Base-by-base conservation (phyloP, 2,113 vertebrate genomes). In the Notothenia rossii region DNA sequence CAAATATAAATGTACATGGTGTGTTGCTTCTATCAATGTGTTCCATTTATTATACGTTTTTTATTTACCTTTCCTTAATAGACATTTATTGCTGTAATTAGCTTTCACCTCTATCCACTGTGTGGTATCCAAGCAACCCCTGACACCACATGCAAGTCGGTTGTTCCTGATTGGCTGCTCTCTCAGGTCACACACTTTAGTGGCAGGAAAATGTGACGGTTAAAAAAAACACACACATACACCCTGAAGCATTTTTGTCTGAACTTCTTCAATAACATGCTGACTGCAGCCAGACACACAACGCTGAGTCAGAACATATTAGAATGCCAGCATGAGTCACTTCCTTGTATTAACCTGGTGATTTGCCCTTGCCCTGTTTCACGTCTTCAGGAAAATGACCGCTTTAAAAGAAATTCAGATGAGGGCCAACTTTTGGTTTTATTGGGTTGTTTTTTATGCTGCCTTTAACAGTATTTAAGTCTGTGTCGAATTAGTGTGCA, bases 1-100 rank as follows among this genome's bases (percentile, higher is more conserved):
- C 4, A 4, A 3, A 25, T 36, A 40, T 8, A 36, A 25, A 43
- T 15, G 58, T 25, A 0, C 7, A 1, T 4, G 5, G 54, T 51
- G 71, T 50, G 73, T 80, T 68, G 63, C 58, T 64, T 20, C 17
- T 10, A 4, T 67, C 36, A 53, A 71, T 48, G 56, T 15, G 15
- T 79, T 72, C 17, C 53, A 20, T 10, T 59, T 18, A 40, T 13
- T 55, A 75, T 7, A 72, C 54, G 50, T 83, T 53, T 77, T 29
- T 77, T 75, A 72, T 90, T 86, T 82, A 78, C 76, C 68, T 86
- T 82, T 73, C 73, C 68, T 62, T 73, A 46, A 22, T 72, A 36
- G 55, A 69, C 50, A 68, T 75, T 72, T 62, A 66, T 17, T 29
- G 56, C 40, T 61, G 43, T 82, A 83, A 90, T 84, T 83, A 83